Percentiles rank a stretch among this genome's conserved stretches.
phyloP scores from a whole-genome alignment of 2,797 vertebrate genomes.

The Sebastes umbrosus region DNA sequence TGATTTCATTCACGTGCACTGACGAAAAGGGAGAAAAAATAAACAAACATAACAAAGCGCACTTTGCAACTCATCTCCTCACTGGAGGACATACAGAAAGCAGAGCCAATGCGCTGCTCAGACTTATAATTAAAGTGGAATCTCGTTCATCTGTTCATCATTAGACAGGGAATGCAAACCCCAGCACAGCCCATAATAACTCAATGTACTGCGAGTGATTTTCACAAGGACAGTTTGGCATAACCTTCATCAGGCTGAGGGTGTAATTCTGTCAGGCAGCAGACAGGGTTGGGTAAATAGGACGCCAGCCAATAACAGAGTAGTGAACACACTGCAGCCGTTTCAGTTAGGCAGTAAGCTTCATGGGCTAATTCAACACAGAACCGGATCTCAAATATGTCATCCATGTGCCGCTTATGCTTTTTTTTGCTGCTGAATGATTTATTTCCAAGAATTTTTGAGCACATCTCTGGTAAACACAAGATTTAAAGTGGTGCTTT shows the following conservation, averaged over 20 bases:
- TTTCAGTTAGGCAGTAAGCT: slow-evolving; percentile 6
- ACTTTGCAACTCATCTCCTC: slow-evolving; percentile 5
- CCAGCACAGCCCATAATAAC: slow-evolving; percentile 15
- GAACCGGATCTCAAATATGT: slow-evolving; percentile 17
- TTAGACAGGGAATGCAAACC: neutral
- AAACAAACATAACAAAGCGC: neutral
- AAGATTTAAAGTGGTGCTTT: too few relatives aligned
- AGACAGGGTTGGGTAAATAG: slow-evolving; percentile 44
- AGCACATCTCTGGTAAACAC: too few relatives aligned
- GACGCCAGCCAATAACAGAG: slow-evolving; percentile 34
- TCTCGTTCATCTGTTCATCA: slow-evolving; percentile 24
- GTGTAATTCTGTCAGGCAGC: slow-evolving; percentile 64
- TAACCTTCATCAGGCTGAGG: slow-evolving; percentile 53
- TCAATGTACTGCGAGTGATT: slow-evolving; percentile 18
- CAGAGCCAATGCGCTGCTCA: neutral
- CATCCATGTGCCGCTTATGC: neutral
- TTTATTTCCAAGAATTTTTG: too few relatives aligned
- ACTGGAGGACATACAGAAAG: neutral
- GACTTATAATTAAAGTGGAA: slow-evolving; percentile 18
- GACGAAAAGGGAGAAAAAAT: slow-evolving; percentile 3
- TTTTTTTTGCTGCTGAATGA: too few relatives aligned
- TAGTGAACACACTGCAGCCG: slow-evolving; percentile 16
- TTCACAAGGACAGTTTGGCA: slow-evolving; percentile 60
- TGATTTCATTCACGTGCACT: slow-evolving; percentile 25
- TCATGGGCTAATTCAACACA: slow-evolving; percentile 47